Evolutionary conservation across 2,113 vertebrate genomes (phyloP).

Genomic region (Hippocampus abdominalis): DNA sequence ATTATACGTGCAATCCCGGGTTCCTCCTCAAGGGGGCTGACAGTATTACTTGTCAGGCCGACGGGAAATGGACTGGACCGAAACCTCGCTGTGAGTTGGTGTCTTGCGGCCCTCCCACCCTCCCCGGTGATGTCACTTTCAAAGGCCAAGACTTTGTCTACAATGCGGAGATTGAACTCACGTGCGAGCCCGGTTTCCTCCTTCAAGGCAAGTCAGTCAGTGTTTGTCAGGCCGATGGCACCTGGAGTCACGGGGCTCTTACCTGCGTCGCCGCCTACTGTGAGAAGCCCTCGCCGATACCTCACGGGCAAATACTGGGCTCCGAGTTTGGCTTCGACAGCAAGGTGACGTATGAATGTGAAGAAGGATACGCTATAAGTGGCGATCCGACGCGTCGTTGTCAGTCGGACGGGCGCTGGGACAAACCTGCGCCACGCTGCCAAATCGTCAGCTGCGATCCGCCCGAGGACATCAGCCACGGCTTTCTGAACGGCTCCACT

Average conservation of each 20-base stretch:
- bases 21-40: constrained; percentile 77
- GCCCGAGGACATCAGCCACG: constrained; percentile 86
- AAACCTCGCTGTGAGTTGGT: constrained; percentile 82
- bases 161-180: constrained; percentile 71
- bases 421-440: constrained; percentile 78
- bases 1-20: constrained; percentile 81
- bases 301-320: constrained; percentile 73
- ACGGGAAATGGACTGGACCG: constrained; percentile 79
- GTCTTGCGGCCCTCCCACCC: constrained; percentile 77
- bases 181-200: constrained; percentile 80
- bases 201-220: constrained; percentile 75
- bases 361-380: constrained; percentile 78
- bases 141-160: constrained; percentile 77
- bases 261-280: constrained; percentile 77
- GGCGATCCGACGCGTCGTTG: constrained; percentile 75
- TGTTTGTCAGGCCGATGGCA: constrained; percentile 82
- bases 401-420: constrained; percentile 82
- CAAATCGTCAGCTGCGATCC: constrained; percentile 80
- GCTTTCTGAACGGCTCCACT: constrained; percentile 84
- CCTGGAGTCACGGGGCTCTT: constrained; percentile 80
- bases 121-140: constrained; percentile 69
- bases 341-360: constrained; percentile 79
- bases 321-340: constrained; percentile 77
- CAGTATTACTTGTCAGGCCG: constrained; percentile 78
- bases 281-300: constrained; percentile 59